A percentile compares a stretch with the other conserved stretches of the same genome.
These are phyloP conservation scores for Seriola dumerili DNA, from an alignment of 2,113 vertebrate species.

Conservation along the genomic window DNA sequence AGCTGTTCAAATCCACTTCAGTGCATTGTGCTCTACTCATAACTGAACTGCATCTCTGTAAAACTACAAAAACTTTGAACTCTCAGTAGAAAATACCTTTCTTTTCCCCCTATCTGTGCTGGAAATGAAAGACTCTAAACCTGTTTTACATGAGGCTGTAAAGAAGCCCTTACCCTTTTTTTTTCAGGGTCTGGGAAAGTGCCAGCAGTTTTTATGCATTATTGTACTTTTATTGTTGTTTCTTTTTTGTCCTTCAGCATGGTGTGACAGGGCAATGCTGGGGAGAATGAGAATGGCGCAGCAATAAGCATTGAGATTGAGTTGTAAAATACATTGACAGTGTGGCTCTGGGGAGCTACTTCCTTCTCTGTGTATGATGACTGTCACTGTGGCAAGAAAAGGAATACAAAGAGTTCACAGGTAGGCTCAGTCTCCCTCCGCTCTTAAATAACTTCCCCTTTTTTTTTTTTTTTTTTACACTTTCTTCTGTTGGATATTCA, in stretches of 20 bases:
- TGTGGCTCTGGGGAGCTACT: conserved; percentile 52
- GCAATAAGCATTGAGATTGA: conserved; percentile 59
- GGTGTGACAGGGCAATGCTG: conserved; percentile 19
- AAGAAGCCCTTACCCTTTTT: conserved; percentile 65
- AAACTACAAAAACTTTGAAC: not conserved
- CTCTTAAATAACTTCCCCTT: conserved; percentile 48
- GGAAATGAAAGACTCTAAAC: conserved; percentile 71
- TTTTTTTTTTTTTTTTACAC: not conserved
- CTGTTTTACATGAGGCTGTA: conserved; percentile 75
- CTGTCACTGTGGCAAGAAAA: conserved; percentile 35
- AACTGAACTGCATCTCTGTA: conserved; percentile 3
- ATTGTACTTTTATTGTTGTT: conserved; percentile 39
- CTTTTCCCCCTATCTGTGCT: conserved; percentile 29
- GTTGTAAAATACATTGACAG: conserved; percentile 71
- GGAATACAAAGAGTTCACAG: conserved; percentile 18
- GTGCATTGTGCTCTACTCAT: not conserved
- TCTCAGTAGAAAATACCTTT: conserved; percentile 7
- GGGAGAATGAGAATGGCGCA: conserved; percentile 25
- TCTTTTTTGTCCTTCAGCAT: conserved; percentile 59
- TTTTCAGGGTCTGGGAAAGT: conserved; percentile 48
- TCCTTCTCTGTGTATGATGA: conserved; percentile 33
- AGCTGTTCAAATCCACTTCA: not conserved
- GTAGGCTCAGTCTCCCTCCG: not conserved
- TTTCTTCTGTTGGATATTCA: conserved; percentile 1
- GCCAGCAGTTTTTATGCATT: conserved; percentile 51